A percentile compares a stretch with the other conserved stretches of the same genome.
phyloP scores from a whole-genome alignment of 2,113 vertebrate species.

The Jaculus jaculus region DNA sequence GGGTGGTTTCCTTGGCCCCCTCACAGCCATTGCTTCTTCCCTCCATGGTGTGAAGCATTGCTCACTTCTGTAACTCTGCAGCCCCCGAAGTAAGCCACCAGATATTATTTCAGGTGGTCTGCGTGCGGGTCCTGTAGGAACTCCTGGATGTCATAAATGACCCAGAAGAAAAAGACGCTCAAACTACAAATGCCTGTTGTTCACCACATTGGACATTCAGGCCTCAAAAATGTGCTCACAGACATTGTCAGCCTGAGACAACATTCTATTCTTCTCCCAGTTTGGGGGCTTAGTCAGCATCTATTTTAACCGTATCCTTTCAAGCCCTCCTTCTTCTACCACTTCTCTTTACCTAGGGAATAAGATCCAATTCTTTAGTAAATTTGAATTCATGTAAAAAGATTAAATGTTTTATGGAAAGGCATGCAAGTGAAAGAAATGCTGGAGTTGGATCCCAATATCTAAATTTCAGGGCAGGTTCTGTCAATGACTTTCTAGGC shows the following conservation, averaged over 20 bases:
- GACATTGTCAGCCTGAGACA: constrained; percentile 10
- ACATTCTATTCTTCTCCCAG: background rate
- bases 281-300: background rate
- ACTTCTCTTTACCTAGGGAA: background rate
- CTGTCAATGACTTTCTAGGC: background rate
- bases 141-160: background rate
- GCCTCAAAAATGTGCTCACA: constrained; percentile 44
- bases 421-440: background rate
- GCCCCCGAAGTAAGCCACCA: background rate
- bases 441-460: background rate
- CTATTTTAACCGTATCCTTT: constrained; percentile 1
- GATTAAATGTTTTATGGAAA: background rate
- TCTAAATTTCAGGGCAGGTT: constrained; percentile 9
- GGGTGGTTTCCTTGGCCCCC: background rate
- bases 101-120: constrained; percentile 64
- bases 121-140: background rate
- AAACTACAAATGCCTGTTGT: background rate
- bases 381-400: background rate
- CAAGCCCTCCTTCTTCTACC: background rate
- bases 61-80: background rate
- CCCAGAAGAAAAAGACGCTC: constrained; percentile 1
- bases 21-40: background rate
- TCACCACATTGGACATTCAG: constrained; percentile 3
- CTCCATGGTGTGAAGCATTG: background rate
- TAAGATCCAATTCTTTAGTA: background rate